Evolutionary conservation across 2,113 vertebrate species (phyloP).

Genomic region (Himantopus leucocephalus): DNA sequence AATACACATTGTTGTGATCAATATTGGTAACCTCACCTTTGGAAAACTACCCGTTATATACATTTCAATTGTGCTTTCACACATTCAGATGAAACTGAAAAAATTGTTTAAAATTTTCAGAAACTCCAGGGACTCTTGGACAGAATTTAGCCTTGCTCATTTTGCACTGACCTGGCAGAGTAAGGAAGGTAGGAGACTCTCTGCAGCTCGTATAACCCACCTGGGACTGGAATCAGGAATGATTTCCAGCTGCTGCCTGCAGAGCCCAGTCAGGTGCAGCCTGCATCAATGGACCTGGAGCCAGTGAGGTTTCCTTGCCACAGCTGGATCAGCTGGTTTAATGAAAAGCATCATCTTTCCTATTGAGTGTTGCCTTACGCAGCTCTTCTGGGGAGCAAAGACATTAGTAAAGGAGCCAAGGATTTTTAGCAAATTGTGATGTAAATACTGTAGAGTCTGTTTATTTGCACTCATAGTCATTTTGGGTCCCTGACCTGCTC

Average conservation of each 20-base stretch:
- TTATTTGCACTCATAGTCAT: background rate
- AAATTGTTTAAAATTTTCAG: background rate
- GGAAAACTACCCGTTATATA: background rate
- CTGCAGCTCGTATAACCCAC: background rate
- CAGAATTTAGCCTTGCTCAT: background rate
- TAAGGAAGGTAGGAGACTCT: background rate
- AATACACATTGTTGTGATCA: background rate
- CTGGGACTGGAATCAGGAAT: background rate
- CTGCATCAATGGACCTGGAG: background rate
- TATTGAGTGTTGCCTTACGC: background rate
- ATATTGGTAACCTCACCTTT: background rate
- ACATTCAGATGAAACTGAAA: background rate
- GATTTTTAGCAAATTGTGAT: background rate
- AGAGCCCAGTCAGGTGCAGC: background rate
- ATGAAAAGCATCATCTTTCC: background rate
- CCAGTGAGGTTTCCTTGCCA: background rate
- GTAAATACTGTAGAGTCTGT: background rate
- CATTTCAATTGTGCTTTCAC: background rate
- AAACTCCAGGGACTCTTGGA: background rate
- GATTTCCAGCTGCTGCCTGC: background rate
- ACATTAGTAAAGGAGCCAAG: background rate
- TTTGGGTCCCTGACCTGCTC: background rate
- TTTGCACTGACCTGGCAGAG: background rate
- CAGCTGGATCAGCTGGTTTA: background rate
- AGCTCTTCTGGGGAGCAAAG: background rate